These are phyloP conservation scores for Acleris emargana DNA, from an alignment of 2,888 invertebrate genomes.

Conservation along the genomic window DNA sequence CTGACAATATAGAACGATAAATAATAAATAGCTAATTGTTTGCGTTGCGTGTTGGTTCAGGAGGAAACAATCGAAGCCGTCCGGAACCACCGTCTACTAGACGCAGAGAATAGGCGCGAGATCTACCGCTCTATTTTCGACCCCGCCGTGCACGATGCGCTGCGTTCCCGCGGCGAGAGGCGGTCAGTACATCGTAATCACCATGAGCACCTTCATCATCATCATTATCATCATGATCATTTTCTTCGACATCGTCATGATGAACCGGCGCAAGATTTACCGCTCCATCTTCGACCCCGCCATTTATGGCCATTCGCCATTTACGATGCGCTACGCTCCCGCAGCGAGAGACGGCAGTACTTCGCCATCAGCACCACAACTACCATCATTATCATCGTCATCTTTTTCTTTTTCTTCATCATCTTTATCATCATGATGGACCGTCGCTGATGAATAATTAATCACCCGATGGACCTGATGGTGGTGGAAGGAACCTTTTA, in stretches of 20 bases:
- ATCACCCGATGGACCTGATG: no score
- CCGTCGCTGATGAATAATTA: constrained; percentile 81
- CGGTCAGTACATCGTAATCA: constrained; percentile 54
- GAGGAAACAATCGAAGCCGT: constrained; percentile 84
- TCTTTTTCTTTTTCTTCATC: not conserved
- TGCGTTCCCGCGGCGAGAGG: constrained; percentile 93
- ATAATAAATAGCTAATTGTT: not conserved
- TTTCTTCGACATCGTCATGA: no score
- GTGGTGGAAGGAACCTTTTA: no score
- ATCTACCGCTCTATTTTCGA: constrained; percentile 96
- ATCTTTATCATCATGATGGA: constrained; percentile 62
- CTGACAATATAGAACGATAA: no score
- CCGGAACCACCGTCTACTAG: constrained; percentile 87
- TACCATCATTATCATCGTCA: not conserved
- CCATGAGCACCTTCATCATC: not conserved
- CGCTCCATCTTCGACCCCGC: constrained; percentile 94
- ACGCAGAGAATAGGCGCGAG: constrained; percentile 90
- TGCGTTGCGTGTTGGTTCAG: constrained; percentile 57
- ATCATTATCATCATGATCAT: no score
- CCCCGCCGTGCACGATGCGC: constrained; percentile 90
- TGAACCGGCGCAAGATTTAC: constrained; percentile 91
- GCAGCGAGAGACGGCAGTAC: constrained; percentile 89
- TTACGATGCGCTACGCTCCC: constrained; percentile 91
- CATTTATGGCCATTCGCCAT: no score
- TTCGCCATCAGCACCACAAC: not conserved